phyloP scores from a whole-genome alignment of 2,113 vertebrate species.

The Lanius ludovicianus region DNA sequence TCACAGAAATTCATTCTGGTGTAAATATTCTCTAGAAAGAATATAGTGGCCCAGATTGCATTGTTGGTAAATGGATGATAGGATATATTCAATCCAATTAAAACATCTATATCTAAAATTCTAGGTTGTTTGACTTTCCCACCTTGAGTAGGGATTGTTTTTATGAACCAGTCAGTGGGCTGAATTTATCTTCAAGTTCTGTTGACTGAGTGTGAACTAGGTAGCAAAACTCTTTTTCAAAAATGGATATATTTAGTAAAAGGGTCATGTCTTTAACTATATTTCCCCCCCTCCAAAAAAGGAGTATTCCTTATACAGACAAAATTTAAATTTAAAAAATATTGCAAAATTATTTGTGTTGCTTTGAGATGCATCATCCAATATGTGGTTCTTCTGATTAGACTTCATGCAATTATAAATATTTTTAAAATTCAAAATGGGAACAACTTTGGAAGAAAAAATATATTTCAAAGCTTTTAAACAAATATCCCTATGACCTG shows the following conservation, averaged over 20 bases:
- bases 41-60: not conserved
- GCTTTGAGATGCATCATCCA: not conserved
- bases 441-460: not conserved
- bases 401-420: not conserved
- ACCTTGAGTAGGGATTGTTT: not conserved
- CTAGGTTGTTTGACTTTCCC: not conserved
- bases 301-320: slow-evolving; percentile 46
- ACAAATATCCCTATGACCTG: not conserved
- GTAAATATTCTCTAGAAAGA: not conserved
- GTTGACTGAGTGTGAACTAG: not conserved
- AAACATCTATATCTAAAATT: not conserved
- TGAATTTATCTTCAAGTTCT: not conserved
- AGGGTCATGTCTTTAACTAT: not conserved
- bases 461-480: not conserved
- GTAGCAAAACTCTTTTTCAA: not conserved
- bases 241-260: not conserved
- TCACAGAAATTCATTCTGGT: not conserved
- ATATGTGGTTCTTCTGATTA: not conserved
- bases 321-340: not conserved
- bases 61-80: not conserved
- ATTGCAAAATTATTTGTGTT: slow-evolving; percentile 19
- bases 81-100: not conserved
- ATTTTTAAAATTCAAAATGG: not conserved
- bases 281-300: not conserved
- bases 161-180: not conserved